Evolutionary conservation across 2,888 invertebrate species (phyloP), one percentile per base, ranked within the genome.

Genomic region (Drosophila neutralis): DNA sequence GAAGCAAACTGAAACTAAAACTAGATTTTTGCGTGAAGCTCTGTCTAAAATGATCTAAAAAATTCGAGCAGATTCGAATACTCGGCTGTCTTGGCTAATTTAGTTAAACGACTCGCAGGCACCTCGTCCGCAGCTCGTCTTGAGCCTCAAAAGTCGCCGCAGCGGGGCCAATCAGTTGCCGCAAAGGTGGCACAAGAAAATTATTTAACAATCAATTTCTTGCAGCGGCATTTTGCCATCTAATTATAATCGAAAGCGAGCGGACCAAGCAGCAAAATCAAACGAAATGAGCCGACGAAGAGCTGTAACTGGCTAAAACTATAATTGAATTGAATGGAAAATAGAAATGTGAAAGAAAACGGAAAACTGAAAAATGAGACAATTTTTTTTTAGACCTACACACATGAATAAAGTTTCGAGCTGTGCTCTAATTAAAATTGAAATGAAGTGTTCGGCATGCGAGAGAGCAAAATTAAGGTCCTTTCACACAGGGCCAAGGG

Each of bases 191-290:
- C 81, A 83, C 79, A 81, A 72, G 72, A 76, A 76, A 85, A 85
- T 85, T 77, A 85, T 85, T 85, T 84, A 79, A 89, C 89, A 87
- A 89, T 85, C 89, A 87, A 87, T 89, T 86, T 72, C 67, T 70
- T 74, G 76, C 85, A 76, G 80, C 83, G 87, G 85, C 85, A 90
- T 90, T 87, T 89, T 85, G 86, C 88, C 90, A 89, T 90, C 90
- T 89, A 90, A 89, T 89, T 89, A 89, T 87, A 83, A 87, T 75
- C 78, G 73, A 74, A 60, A 33, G n/a, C 45, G 64, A 58, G 31
- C 42, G 27, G 33, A 38, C 29, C 57, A 38, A 8, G 35, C n/a
- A 59, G 27, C 51, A 40, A 65, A 76, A 82, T 80, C 82, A 80
- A 80, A 80, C 53, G 69, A 78, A 86, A 76, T 69, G 40, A 53